These are phyloP conservation scores for Hecatera dysodea DNA, from an alignment of 2,888 invertebrate species.

Conservation along the genomic window DNA sequence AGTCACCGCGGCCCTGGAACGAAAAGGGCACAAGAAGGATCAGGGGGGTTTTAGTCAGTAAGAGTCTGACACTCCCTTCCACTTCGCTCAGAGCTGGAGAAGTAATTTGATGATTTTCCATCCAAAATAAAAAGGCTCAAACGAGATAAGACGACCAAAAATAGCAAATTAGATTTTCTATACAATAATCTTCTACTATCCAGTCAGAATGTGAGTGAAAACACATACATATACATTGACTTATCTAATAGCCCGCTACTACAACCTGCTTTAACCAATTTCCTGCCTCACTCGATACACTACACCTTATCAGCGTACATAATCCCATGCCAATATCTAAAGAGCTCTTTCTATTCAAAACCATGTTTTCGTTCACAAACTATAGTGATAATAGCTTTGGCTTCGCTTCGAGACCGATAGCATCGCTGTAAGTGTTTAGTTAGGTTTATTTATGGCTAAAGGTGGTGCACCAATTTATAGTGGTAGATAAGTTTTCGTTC, in stretches of 20 bases:
- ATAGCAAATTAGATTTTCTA: too few species aligned
- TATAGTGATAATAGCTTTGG: slow-evolving; percentile 62
- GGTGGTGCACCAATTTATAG: slow-evolving; percentile 68
- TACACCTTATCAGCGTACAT: slow-evolving; percentile 34
- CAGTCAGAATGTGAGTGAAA: not conserved
- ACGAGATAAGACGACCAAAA: too few species aligned
- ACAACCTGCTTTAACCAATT: slow-evolving; percentile 26
- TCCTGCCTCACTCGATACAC: slow-evolving; percentile 29
- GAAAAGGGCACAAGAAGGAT: too few species aligned
- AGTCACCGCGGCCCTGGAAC: too few species aligned
- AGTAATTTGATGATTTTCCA: too few species aligned
- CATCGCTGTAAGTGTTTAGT: slow-evolving; percentile 74
- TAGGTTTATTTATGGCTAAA: slow-evolving; percentile 69
- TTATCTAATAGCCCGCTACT: not conserved
- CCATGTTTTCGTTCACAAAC: slow-evolving; percentile 55
- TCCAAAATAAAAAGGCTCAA: too few species aligned
- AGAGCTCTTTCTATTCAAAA: slow-evolving; percentile 59
- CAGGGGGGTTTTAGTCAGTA: too few species aligned
- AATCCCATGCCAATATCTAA: slow-evolving; percentile 45
- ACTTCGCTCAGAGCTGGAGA: too few species aligned
- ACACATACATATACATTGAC: not conserved
- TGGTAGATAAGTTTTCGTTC: slow-evolving; percentile 68
- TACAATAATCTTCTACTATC: not conserved
- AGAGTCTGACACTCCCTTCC: too few species aligned
- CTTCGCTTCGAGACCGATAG: slow-evolving; percentile 69